Percentiles rank a stretch among this genome's conserved stretches.
These are phyloP conservation scores for Tetropium fuscum DNA, from an alignment of 2,888 invertebrate species.

Conservation along the genomic window DNA sequence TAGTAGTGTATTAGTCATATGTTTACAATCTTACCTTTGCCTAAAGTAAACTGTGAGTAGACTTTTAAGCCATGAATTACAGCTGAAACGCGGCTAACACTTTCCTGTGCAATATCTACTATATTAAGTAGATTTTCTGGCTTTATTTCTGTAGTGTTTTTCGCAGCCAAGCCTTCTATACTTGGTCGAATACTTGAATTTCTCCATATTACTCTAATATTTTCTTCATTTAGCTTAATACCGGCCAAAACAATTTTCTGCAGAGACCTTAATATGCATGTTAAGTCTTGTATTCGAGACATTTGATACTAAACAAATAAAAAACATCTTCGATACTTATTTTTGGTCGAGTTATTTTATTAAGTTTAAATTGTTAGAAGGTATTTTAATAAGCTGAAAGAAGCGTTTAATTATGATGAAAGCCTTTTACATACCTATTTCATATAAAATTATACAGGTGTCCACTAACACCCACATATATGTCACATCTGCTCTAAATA, in stretches of 20 bases:
- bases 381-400: background rate
- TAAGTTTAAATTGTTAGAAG: background rate
- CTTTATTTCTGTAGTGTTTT: conserved; percentile 26
- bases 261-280: conserved; percentile 77
- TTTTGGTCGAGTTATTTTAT: no score
- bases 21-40: conserved; percentile 46
- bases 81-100: conserved; percentile 74
- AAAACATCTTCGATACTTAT: background rate
- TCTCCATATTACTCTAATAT: conserved; percentile 72
- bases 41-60: conserved; percentile 63
- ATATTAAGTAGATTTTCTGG: conserved; percentile 48
- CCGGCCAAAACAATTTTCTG: conserved; percentile 77
- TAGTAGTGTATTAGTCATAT: conserved; percentile 38
- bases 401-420: no score
- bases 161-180: conserved; percentile 46
- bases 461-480: no score
- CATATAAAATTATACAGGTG: no score
- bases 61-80: conserved; percentile 79
- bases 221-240: conserved; percentile 74
- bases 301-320: conserved; percentile 58
- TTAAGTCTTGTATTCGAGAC: conserved; percentile 74
- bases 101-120: conserved; percentile 68
- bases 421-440: background rate
- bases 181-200: conserved; percentile 77
- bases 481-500: no score